These are phyloP conservation scores for Papilio demoleus DNA, from an alignment of 2,888 invertebrate genomes.

Conservation along the genomic window DNA sequence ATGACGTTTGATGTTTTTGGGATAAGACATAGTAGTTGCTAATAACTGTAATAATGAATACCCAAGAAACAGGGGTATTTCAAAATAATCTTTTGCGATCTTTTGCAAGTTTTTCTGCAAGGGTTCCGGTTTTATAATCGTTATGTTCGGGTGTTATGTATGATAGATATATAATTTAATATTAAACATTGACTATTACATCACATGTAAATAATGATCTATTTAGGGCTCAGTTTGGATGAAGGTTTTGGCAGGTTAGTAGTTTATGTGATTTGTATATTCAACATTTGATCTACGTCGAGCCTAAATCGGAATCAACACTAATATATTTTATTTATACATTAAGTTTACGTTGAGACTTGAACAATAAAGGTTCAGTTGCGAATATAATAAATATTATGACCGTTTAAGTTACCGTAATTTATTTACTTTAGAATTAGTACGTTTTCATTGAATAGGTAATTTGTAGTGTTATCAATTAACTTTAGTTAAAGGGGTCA, in stretches of 20 bases:
- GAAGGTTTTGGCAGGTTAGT: background rate
- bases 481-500: background rate
- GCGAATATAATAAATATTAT: background rate
- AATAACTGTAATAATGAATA: background rate
- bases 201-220: background rate
- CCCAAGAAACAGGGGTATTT: background rate
- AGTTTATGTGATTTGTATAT: background rate
- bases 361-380: constrained; percentile 14
- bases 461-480: background rate
- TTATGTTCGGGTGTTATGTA: background rate
- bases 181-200: constrained; percentile 6
- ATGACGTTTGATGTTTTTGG: background rate
- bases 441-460: background rate
- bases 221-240: background rate
- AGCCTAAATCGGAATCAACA: background rate
- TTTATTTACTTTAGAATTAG: background rate
- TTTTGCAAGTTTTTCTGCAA: background rate
- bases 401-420: background rate
- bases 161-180: background rate
- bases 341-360: background rate
- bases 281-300: background rate
- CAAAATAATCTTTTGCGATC: background rate
- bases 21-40: background rate
- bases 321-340: constrained; percentile 4
- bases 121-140: background rate